These are phyloP conservation scores for Elgaria multicarinata DNA, from an alignment of 2,113 vertebrate genomes.

Conservation along the genomic window DNA sequence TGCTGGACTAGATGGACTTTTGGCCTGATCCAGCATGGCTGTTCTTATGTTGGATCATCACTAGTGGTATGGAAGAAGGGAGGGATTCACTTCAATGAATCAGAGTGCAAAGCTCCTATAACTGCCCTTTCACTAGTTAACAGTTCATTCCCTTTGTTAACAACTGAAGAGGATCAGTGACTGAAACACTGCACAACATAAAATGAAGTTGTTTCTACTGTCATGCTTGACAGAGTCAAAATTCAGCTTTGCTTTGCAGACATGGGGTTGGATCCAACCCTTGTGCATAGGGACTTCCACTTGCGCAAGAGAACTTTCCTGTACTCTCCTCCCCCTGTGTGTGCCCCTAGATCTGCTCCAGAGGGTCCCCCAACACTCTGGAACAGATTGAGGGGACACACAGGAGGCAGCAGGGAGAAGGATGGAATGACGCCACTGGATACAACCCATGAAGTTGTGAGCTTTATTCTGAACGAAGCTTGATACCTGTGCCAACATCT, in stretches of 20 bases:
- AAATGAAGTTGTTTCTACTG: conserved; percentile 1
- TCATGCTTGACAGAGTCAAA: not conserved
- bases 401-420: too few relatives aligned
- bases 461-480: not conserved
- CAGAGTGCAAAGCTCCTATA: conserved; percentile 10
- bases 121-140: conserved; percentile 20
- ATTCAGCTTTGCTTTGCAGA: not conserved
- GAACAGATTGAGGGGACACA: too few relatives aligned
- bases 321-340: too few relatives aligned
- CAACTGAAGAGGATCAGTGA: conserved; percentile 9
- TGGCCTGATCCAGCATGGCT: too few relatives aligned
- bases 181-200: not conserved
- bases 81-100: not conserved
- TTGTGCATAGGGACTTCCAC: not conserved
- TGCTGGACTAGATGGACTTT: too few relatives aligned
- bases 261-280: not conserved
- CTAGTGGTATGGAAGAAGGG: not conserved
- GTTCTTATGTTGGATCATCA: not conserved
- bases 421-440: too few relatives aligned
- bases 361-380: too few relatives aligned
- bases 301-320: not conserved
- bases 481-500: conserved; percentile 82
- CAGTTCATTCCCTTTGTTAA: conserved; percentile 14
- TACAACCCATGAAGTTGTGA: not conserved
- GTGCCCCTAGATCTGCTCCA: too few relatives aligned